phyloP scores from a whole-genome alignment of 2,888 invertebrate species.

The Spisula subtruncata region DNA sequence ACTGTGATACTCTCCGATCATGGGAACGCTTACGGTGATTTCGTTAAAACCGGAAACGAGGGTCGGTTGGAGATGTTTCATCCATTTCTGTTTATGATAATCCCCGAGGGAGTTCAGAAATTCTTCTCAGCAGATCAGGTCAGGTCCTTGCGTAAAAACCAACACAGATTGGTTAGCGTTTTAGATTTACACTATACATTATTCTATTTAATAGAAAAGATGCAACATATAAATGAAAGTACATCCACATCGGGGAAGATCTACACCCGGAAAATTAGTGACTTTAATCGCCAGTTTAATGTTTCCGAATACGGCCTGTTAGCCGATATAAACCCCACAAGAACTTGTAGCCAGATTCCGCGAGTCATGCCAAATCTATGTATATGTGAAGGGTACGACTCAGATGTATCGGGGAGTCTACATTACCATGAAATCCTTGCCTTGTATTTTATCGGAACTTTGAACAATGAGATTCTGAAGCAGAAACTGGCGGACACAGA shows the following conservation, averaged over 20 bases:
- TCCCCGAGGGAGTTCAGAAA: constrained; percentile 71
- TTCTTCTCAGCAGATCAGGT: constrained; percentile 70
- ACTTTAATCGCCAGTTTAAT: constrained; percentile 66
- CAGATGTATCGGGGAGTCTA: neutral
- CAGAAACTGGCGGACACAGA: constrained; percentile 54
- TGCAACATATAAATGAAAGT: neutral
- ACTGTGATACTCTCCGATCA: constrained; percentile 83
- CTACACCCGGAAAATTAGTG: constrained; percentile 31
- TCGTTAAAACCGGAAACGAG: constrained; percentile 70
- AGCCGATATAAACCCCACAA: constrained; percentile 61
- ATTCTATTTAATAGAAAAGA: constrained; percentile 54
- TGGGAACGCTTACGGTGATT: constrained; percentile 83
- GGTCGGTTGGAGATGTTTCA: constrained; percentile 80
- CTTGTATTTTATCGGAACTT: constrained; percentile 76
- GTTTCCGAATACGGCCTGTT: constrained; percentile 74
- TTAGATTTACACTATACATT: constrained; percentile 81
- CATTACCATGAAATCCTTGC: constrained; percentile 73
- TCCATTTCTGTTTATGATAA: constrained; percentile 79
- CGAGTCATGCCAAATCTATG: constrained; percentile 80
- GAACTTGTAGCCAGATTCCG: constrained; percentile 78
- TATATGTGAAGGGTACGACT: constrained; percentile 80
- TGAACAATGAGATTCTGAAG: constrained; percentile 78
- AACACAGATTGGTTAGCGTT: constrained; percentile 75
- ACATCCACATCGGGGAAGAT: neutral
- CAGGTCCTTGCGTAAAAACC: constrained; percentile 73